Evolutionary conservation across 2,113 vertebrate species (phyloP).

Genomic region (Zingel zingel): DNA sequence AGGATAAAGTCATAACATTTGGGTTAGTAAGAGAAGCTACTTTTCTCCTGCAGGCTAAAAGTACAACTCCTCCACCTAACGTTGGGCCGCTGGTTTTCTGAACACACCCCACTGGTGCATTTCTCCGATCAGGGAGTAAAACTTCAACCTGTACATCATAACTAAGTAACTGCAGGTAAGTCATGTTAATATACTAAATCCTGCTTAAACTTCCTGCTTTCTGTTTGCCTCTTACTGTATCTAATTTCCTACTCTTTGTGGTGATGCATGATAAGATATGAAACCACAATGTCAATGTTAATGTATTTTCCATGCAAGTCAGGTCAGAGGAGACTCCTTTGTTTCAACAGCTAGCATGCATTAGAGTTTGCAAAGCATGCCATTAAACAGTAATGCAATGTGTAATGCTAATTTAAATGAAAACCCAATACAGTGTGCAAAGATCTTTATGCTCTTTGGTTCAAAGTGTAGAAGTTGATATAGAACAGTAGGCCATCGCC

Average conservation of each 20-base stretch:
- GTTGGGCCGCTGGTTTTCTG: slow-evolving; percentile 39
- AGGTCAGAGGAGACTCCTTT: not conserved
- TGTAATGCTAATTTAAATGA: not conserved
- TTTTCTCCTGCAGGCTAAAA: not conserved
- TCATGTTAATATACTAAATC: not conserved
- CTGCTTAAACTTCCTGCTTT: slow-evolving; percentile 5
- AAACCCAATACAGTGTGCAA: not conserved
- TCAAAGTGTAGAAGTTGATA: not conserved
- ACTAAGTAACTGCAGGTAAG: slow-evolving; percentile 52
- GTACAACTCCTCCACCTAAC: not conserved
- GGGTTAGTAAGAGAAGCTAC: not conserved
- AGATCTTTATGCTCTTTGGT: not conserved
- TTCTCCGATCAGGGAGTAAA: not conserved
- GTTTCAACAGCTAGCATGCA: slow-evolving; percentile 2
- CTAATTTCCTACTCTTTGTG: slow-evolving; percentile 9
- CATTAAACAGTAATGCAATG: slow-evolving; percentile 7
- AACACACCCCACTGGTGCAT: slow-evolving; percentile 32
- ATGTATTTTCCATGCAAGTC: not conserved
- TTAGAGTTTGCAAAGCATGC: not conserved
- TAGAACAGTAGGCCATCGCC: not conserved
- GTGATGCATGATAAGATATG: slow-evolving; percentile 19
- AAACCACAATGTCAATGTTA: not conserved
- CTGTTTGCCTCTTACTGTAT: not conserved
- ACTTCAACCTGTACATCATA: slow-evolving; percentile 16
- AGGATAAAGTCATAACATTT: not conserved